Base-by-base conservation (phyloP, 2,797 vertebrate species). In the Alcedo atthis region DNA sequence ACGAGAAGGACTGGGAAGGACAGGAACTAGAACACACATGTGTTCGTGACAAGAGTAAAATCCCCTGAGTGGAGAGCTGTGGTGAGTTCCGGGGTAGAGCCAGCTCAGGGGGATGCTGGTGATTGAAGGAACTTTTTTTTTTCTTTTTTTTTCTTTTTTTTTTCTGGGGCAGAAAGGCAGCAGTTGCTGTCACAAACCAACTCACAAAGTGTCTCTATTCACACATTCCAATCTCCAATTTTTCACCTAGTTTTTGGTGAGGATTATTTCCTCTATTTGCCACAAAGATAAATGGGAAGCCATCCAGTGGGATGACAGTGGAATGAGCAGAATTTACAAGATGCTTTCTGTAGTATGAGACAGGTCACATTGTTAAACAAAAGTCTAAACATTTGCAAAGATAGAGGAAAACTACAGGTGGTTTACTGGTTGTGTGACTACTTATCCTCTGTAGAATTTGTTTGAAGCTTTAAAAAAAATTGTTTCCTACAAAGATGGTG, bases 401-500 rank as follows among this genome's bases (percentile, higher is more conserved):
- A 58, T 33, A 58, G 21, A 43, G 46, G 19, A 67, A 43, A 77
- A 74, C 74, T 48, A 59, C 9, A 25, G 21, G 5, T 2, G 0
- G 19, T 68, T 79, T 58, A 10, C 71, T 73, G 17, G 5, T 62
- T 75, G 6, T 48, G 22, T 70, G 57, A 30, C 35, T 66, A 64
- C 15, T 66, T 74, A 28, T 68, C 40, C 78, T 71, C 71, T 90
- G 35, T 54, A 68, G 54, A 49, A 74, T 69, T 89, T 87, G 32
- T 74, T n/a, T 66, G 58, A 85, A 51, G 42, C 37, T 51, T 83
- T 81, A 45, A 71, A 78, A 73, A 64, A 71, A 8, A 4, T 32
- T 85, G 21, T 89, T 94, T 93, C 40, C 63, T 85, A 42, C 70
- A 92, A 73, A 89, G 92, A 87, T 22, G 9, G 58, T 85, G 84